Percentiles rank a stretch among this genome's conserved stretches.
Conservation (phyloP, 1,140 invertebrate genomes). For the Drepana arcuata region DNA sequence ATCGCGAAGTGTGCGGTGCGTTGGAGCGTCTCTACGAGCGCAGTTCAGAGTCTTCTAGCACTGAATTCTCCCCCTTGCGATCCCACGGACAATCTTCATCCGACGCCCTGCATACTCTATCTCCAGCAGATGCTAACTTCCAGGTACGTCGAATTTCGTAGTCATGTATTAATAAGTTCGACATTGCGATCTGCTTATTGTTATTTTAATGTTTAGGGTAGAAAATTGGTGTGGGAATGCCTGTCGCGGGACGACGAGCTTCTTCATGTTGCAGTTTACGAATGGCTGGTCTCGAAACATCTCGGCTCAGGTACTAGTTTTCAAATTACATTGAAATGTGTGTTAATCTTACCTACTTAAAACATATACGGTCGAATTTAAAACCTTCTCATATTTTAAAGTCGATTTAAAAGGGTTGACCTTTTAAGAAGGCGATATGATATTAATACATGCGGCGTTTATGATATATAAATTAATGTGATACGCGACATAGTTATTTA, state of each 20-base stretch:
- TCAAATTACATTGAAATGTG: too few species aligned
- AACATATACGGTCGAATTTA: too few species aligned
- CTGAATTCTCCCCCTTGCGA: slow-evolving; percentile 51
- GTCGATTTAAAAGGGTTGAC: too few species aligned
- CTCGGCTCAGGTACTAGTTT: slow-evolving; percentile 71
- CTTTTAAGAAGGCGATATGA: too few species aligned
- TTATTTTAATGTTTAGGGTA: slow-evolving; percentile 48
- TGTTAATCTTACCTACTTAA: too few species aligned
- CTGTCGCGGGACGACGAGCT: slow-evolving; percentile 83
- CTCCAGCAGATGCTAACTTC: slow-evolving; percentile 60
- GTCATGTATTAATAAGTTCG: neutral
- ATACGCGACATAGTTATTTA: too few species aligned
- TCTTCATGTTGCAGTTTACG: slow-evolving; percentile 91
- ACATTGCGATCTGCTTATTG: neutral
- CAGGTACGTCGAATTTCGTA: slow-evolving; percentile 32
- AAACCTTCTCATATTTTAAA: too few species aligned
- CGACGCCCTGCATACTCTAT: slow-evolving; percentile 51
- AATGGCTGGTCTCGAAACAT: slow-evolving; percentile 89
- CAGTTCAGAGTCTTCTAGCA: slow-evolving; percentile 64
- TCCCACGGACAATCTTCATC: slow-evolving; percentile 37
- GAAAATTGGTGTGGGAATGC: slow-evolving; percentile 64
- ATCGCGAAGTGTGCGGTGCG: slow-evolving; percentile 87
- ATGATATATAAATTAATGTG: too few species aligned
- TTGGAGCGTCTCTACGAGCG: slow-evolving; percentile 85
- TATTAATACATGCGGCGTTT: too few species aligned